Evolutionary conservation across 2,888 invertebrate species (phyloP), one percentile per base, ranked within the genome.

Genomic region (Drosophila paramelanica): DNA sequence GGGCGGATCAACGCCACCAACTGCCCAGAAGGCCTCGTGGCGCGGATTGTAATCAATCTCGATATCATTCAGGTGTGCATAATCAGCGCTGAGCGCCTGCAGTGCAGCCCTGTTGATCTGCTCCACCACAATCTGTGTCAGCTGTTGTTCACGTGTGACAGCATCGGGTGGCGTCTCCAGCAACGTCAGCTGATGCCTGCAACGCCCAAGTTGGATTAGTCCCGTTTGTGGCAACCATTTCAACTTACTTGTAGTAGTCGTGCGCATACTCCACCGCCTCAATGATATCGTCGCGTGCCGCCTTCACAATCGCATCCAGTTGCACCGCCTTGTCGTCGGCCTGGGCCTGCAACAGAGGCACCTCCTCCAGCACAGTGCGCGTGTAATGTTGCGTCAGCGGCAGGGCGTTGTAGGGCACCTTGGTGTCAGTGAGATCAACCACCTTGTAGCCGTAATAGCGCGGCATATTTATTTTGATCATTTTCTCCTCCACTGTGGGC

Each of bases 1-100:
- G 1, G 95, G 93, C 0, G 95, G 94, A 67, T 94, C 91, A 77
- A 96, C 94, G 55, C 96, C 96, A 55, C 97, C 97, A 39, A 94
- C 94, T 88, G 94, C 94, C 98, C 98, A 98, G 92, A 96, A 97
- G 27, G 97, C 96, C 93, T 97, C 96, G 80, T 97, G 93, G 20
- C 96, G 93, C 4, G 98, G 96, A 71, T 96, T 94, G 84, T 94
- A 93, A 91, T 98, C 97, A 36, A 96, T 91, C 94, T 96, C 93
- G 11, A 93, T 87, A 43, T 91, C 91, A 20, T 74, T 74, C 77
- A 97, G 93, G 92, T 97, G 96, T 0, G 94, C 91, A 72, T 93
- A 93, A 77, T 94, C 94, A 13, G 93, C 92, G 7, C 93, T 92
- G 5, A 97, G 91, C 74, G 93, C 93, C 73, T 94, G 94, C 20